phyloP scores from a whole-genome alignment of 2,113 vertebrate genomes.

The Pangasianodon hypophthalmus region DNA sequence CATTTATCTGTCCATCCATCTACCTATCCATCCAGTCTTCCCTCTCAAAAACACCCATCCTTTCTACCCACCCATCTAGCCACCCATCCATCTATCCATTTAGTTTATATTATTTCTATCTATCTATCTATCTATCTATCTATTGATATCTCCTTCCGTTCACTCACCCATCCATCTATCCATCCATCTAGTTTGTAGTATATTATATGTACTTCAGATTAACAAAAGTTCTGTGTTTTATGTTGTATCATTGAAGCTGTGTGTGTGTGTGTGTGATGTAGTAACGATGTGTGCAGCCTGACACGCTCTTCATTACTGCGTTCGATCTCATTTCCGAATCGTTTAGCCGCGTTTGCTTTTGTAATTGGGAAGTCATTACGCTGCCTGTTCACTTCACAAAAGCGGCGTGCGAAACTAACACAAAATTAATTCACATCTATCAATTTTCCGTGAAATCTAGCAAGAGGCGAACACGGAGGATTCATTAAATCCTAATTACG shows the following conservation, averaged over 20 bases:
- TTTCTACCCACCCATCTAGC: too few species aligned
- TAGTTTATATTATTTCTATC: background rate
- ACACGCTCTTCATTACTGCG: constrained; percentile 7
- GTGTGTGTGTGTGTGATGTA: constrained; percentile 39
- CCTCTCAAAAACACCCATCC: too few species aligned
- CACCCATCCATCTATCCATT: background rate
- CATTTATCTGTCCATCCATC: too few species aligned
- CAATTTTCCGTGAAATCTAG: constrained; percentile 24
- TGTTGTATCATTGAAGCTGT: background rate
- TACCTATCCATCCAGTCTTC: background rate
- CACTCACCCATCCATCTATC: background rate
- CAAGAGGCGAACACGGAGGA: background rate
- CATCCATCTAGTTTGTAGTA: background rate
- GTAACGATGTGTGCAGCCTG: background rate
- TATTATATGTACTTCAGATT: background rate
- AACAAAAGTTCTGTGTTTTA: background rate
- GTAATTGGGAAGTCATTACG: constrained; percentile 31
- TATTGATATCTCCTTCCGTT: background rate
- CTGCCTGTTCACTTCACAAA: constrained; percentile 5
- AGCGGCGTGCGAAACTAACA: background rate
- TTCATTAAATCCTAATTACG: constrained; percentile 39
- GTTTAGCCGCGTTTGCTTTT: constrained; percentile 24
- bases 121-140: background rate
- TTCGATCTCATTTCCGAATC: constrained; percentile 14
- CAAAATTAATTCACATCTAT: constrained; percentile 32